Evolutionary conservation across 2,888 invertebrate genomes (phyloP), one percentile per base, ranked within the genome.

Genomic region (Apamea sordens): DNA sequence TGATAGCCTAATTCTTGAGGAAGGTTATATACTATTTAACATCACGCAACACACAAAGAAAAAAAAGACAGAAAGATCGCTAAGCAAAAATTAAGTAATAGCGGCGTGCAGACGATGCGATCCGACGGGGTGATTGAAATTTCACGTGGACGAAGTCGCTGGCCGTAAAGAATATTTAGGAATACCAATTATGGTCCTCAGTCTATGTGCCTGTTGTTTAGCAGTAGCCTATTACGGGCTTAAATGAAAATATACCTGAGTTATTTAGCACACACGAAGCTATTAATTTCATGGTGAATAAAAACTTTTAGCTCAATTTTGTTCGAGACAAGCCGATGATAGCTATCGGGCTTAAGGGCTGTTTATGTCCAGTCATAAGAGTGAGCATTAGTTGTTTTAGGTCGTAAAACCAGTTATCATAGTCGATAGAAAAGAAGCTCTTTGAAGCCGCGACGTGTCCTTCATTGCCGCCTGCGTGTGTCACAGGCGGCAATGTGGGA

Each of bases 371-470:
- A 36, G n/a, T 21, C 50, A n/a, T 21, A n/a, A 13, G 36, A 73
- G 36, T 32, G 28, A n/a, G 15, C n/a, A 47, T 65, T 41, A 28
- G 24, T n/a, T 67, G 50, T 47, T 77, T 61, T 47, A 78, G 18
- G 59, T 80, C 15, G 15, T 82, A 63, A 63, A 67, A 79, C 44
- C 36, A 63, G 79, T 61, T 67, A 68, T 50, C 11, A 72, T 47
- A 63, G 61, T 44, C 24, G 36, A 50, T 63, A 59, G 18, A 67
- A 72, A 79, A 78, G 28, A 15, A 70, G 15, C 18, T 56, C 5
- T 71, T 71, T 44, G 50, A 79, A 41, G 50, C 36, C 36, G 47
- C 36, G 1, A 28, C 8, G 32, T 63, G 18, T 21, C 21, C 21
- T 7, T 21, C 56, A 24, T 56, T 56, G 24, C 4, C 24, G 10